Percentiles rank a stretch among this genome's conserved stretches.
phyloP scores from a whole-genome alignment of 2,113 vertebrate genomes.

The Columbina picui region DNA sequence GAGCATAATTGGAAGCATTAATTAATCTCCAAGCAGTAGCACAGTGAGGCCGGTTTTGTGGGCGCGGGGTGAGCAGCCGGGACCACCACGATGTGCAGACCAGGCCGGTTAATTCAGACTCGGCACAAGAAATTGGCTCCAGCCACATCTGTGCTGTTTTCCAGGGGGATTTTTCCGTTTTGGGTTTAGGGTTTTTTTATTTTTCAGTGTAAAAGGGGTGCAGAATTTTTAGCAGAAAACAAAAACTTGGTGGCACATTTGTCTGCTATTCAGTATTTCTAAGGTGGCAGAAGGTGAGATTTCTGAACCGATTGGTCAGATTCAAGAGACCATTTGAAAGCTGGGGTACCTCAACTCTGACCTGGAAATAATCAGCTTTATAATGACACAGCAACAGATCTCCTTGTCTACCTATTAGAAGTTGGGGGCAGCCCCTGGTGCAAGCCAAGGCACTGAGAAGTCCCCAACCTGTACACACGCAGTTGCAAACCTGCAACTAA shows the following conservation, averaged over 20 bases:
- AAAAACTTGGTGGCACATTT: neutral
- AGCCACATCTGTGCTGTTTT: neutral
- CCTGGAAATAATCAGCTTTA: neutral
- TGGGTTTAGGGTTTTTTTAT: neutral
- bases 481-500: neutral
- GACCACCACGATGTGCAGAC: accelerated
- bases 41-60: accelerated
- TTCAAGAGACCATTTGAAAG: neutral
- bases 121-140: neutral
- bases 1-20: neutral
- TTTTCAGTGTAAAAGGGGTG: accelerated
- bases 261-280: neutral
- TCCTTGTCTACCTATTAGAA: neutral
- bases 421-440: too few relatives aligned
- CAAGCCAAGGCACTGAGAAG: neutral
- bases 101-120: accelerated
- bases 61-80: neutral
- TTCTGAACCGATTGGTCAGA: neutral
- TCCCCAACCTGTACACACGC: neutral
- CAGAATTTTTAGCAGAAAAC: accelerated
- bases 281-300: neutral
- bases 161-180: neutral
- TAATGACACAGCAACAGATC: neutral
- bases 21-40: neutral
- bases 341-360: neutral